phyloP scores from a whole-genome alignment of 2,113 vertebrate genomes.

The Emberiza fucata region DNA sequence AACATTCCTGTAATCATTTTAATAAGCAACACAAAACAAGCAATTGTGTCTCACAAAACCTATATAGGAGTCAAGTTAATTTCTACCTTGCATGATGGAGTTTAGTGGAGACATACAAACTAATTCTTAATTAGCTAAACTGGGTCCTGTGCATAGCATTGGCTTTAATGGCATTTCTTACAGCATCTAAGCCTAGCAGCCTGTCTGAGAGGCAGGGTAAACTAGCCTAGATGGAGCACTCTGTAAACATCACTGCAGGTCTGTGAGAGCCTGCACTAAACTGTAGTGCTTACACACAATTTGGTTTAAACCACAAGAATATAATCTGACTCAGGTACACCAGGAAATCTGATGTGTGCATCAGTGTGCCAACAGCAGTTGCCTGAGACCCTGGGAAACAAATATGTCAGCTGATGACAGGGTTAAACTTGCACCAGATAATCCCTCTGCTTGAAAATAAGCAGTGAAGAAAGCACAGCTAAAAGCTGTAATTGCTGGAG shows the following conservation, averaged over 20 bases:
- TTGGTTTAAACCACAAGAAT: not conserved
- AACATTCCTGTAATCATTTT: not conserved
- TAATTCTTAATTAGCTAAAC: not conserved
- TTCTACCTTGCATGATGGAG: not conserved
- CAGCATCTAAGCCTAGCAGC: not conserved
- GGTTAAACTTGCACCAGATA: not conserved
- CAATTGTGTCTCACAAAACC: not conserved
- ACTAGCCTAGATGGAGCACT: not conserved
- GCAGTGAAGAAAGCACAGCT: not conserved
- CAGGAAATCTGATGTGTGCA: not conserved
- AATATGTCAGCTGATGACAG: not conserved
- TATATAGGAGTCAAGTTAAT: not conserved
- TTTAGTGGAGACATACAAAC: not conserved
- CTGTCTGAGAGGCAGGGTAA: not conserved
- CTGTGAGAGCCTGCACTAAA: not conserved
- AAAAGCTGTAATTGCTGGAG: conserved; percentile 30
- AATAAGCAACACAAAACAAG: not conserved
- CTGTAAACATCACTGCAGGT: not conserved
- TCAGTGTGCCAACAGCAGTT: not conserved
- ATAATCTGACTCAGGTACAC: not conserved
- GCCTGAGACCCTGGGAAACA: not conserved
- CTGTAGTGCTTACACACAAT: not conserved
- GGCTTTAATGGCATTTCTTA: not conserved
- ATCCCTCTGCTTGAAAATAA: not conserved
- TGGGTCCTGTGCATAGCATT: not conserved